These are phyloP conservation scores for Clunio marinus DNA, from an alignment of 2,888 invertebrate genomes.

Conservation along the genomic window DNA sequence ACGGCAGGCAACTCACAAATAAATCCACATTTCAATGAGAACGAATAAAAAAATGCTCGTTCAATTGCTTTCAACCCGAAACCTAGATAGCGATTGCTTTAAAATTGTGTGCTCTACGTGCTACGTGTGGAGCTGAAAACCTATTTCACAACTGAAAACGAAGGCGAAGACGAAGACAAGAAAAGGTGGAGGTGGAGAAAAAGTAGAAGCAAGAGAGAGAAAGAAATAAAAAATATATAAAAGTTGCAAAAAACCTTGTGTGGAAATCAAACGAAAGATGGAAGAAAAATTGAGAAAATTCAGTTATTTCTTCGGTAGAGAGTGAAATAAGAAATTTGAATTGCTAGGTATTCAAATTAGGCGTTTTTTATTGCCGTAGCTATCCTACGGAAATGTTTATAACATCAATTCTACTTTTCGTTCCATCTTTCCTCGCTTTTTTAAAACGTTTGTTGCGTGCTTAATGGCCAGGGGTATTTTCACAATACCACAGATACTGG, in stretches of 20 bases:
- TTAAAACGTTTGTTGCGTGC: too few relatives aligned
- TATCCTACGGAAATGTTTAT: conserved; percentile 8
- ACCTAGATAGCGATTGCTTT: conserved; percentile 13
- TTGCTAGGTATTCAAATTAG: background rate
- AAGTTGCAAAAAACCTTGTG: background rate
- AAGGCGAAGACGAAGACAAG: background rate
- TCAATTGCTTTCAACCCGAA: background rate
- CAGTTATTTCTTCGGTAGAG: background rate
- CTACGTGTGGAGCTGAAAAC: conserved; percentile 14
- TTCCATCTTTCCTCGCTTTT: background rate
- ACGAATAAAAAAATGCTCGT: background rate
- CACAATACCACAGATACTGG: too few relatives aligned
- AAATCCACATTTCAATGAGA: conserved; percentile 16
- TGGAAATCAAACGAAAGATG: conserved; percentile 2
- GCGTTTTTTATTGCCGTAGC: conserved; percentile 21
- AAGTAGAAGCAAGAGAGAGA: background rate
- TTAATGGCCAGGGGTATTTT: too few relatives aligned
- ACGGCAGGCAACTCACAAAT: background rate
- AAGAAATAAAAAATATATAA: background rate
- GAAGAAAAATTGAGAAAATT: background rate
- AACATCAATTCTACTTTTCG: background rate
- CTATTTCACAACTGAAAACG: background rate
- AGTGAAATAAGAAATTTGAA: conserved; percentile 20
- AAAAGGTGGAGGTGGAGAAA: background rate
- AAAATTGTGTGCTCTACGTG: conserved; percentile 24